These are phyloP conservation scores for Scarus forsteni DNA, from an alignment of 2,797 vertebrate genomes.

Conservation along the genomic window DNA sequence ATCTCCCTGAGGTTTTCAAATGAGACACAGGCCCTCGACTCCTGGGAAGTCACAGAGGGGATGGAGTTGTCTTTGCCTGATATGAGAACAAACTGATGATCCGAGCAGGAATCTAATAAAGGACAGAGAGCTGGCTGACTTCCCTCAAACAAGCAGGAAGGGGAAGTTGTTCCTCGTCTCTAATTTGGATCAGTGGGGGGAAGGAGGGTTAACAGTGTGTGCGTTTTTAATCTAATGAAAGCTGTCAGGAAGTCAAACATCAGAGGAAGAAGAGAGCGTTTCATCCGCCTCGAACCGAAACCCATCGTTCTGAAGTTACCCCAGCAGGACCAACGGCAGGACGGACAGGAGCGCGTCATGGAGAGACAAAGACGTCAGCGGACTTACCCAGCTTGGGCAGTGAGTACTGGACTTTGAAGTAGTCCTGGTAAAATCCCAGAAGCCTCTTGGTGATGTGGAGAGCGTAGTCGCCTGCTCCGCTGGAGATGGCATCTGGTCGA, in stretches of 20 bases:
- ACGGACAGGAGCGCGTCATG: background rate
- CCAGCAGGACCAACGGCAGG: background rate
- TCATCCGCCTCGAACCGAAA: constrained; percentile 1
- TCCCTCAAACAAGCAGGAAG: constrained; percentile 20
- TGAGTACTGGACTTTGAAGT: constrained; percentile 94
- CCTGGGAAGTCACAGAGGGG: background rate
- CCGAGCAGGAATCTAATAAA: constrained; percentile 12
- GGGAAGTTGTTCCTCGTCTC: constrained; percentile 18
- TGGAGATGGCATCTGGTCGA: constrained; percentile 90
- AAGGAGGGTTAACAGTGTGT: background rate
- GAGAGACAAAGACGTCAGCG: constrained; percentile 35
- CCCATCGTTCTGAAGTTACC: background rate
- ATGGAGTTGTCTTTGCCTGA: constrained; percentile 21
- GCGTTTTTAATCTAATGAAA: constrained; percentile 5
- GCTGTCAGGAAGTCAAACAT: constrained; percentile 35
- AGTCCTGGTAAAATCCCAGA: constrained; percentile 95
- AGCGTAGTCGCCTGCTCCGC: constrained; percentile 92
- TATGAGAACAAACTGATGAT: constrained; percentile 31
- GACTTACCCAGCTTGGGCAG: constrained; percentile 90
- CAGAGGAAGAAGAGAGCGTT: background rate
- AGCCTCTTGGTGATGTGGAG: constrained; percentile 93
- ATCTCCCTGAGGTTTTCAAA: constrained; percentile 24
- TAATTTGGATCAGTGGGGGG: constrained; percentile 17
- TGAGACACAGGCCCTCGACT: background rate
- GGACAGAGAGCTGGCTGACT: constrained; percentile 43